Conservation (phyloP, 2,797 vertebrate species). For the Borostomias antarcticus region DNA sequence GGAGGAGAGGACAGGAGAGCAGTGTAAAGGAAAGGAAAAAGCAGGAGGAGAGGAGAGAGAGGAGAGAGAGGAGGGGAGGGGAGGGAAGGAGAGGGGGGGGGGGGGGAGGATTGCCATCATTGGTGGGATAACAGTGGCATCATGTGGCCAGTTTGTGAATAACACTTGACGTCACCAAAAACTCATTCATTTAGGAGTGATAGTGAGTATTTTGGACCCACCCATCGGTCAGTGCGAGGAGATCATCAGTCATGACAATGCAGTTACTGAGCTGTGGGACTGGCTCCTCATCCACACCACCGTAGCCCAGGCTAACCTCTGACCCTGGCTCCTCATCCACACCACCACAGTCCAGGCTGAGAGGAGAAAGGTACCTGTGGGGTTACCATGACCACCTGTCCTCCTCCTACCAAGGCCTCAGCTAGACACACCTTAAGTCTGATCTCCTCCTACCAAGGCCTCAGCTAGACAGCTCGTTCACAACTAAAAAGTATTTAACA, state of each 20-base stretch:
- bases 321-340: slow-evolving; percentile 38
- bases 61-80: slow-evolving; percentile 47
- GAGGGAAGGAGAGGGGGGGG: slow-evolving; percentile 29
- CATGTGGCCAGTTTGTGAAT: slow-evolving; percentile 47
- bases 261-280: slow-evolving; percentile 37
- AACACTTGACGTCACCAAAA: not conserved
- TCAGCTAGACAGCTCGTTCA: too few relatives aligned
- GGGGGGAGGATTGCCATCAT: slow-evolving; percentile 29
- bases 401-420: too few relatives aligned
- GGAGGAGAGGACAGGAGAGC: slow-evolving; percentile 35
- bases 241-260: slow-evolving; percentile 61
- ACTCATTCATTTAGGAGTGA: not conserved
- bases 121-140: slow-evolving; percentile 59
- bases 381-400: too few relatives aligned
- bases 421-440: too few relatives aligned
- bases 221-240: slow-evolving; percentile 62
- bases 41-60: slow-evolving; percentile 14
- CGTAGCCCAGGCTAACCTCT: slow-evolving; percentile 3
- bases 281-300: slow-evolving; percentile 56
- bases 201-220: slow-evolving; percentile 52
- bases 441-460: too few relatives aligned
- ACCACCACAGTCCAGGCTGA: slow-evolving; percentile 41
- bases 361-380: too few relatives aligned
- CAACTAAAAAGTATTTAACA: too few relatives aligned
- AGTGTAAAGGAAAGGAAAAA: slow-evolving; percentile 31